Conservation (phyloP, 1,140 invertebrate genomes). For the Schlechtendalia chinensis region DNA sequence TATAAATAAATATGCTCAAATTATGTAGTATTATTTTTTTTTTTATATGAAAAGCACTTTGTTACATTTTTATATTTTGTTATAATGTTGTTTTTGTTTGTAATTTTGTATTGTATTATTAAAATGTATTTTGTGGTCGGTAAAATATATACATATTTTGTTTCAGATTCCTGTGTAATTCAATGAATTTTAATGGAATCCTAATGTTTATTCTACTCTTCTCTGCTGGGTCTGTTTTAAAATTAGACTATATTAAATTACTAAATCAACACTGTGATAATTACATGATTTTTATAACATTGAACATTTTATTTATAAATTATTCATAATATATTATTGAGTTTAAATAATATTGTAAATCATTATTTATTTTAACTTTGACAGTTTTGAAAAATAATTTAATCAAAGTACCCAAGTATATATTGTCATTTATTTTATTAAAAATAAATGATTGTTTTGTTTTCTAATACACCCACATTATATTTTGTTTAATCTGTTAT, state of each 20-base stretch:
- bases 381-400: not conserved
- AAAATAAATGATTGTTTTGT: not conserved
- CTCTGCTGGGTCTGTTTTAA: not conserved
- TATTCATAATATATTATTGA: not conserved
- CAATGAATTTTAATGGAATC: conserved; percentile 39
- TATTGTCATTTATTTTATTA: not conserved
- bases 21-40: not conserved
- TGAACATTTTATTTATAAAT: not conserved
- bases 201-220: conserved; percentile 1
- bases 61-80: conserved; percentile 23
- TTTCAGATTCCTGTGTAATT: conserved; percentile 46
- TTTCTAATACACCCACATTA: not conserved
- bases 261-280: conserved; percentile 8
- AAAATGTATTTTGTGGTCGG: not conserved
- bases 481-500: not conserved
- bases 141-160: conserved; percentile 37
- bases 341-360: not conserved
- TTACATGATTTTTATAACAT: not conserved
- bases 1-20: conserved; percentile 10
- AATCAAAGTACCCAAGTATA: not conserved
- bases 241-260: not conserved
- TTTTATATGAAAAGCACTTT: not conserved
- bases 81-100: conserved; percentile 9
- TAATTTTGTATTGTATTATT: not conserved
- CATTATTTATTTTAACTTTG: not conserved